Base-by-base conservation (phyloP, 2,797 vertebrate genomes). In the Poeciliopsis gracilis region DNA sequence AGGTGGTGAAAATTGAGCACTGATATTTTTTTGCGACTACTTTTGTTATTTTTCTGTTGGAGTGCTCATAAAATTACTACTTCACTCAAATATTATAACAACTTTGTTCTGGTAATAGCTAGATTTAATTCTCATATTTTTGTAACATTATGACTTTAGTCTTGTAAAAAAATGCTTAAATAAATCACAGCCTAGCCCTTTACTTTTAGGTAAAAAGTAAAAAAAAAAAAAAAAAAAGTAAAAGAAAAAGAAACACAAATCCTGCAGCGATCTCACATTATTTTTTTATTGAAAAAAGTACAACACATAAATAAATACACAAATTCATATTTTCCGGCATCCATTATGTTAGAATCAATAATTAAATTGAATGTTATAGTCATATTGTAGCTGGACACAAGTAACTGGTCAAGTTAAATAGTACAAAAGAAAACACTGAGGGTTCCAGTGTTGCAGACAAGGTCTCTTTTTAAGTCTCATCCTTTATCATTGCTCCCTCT, bases 401-500 rank as follows among this genome's bases (percentile, higher is more conserved):
- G 49, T 25, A 41, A 55, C 12, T 41, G 28, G 33, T 63, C 59
- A 15, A 75, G 77, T 2, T 5, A 20, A 69, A 69, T 16, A 18
- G 23, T 25, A 38, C 0, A 1, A 43, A 1, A 23, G 15, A 55
- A 25, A 47, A 73, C 12, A 5, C 0, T 72, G 23, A 53, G 20
- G 20, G 16, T 59, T 59, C 55, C 0, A 43, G 49, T 38, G 69
- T 6, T 76, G 28, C 51, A 47, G 63, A 76, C 1, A 0, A 6
- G 0, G 6, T 5, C 41, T 18, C n/a, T 25, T 5, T 11, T 0
- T 15, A 36, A 25, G n/a, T 38, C 13, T 73, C 30, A 8, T 49
- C 53, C 46, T n/a, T 77, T 86, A 57, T 61, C 25, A 53, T 61
- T 51, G 77, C 88, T 72, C 88, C 88, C 87, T 83, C 89, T 89